Evolutionary conservation across 2,888 invertebrate genomes (phyloP), one percentile per base, ranked within the genome.

Genomic region (Phania funesta): DNA sequence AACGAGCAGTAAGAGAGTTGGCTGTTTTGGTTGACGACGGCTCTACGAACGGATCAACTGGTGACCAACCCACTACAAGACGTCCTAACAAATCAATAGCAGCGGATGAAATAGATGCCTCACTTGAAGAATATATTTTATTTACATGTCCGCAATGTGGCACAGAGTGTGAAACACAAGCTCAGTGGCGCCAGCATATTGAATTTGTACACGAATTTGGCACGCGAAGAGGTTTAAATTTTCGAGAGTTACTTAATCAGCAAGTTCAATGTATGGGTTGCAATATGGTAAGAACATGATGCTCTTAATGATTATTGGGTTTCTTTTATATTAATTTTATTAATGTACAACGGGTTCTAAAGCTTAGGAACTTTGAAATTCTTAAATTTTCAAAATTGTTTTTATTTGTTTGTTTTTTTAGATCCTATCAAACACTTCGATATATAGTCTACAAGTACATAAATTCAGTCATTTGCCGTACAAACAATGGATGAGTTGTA

Each of bases 131-230:
- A 52, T 88, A 88, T 46, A 86, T 89, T 56, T 85, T 89, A 29
- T 89, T 87, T 52, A 87, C 86, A 81, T 89, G 89, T 46, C 89
- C 89, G 0, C 87, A 89, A 35, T 89, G 89, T 58, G 86, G 86
- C 6, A 85, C 86, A 9, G 89, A 89, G n/a, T 88, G 88, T 64
- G 87, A 86, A 8, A 87, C 86, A 0, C 86, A 86, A 18, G 84
- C 85, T 2, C 88, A 89, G 56, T 89, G 89, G 89, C 87, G 85
- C 22, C 88, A 88, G 58, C 89, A 89, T 64, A 88, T 89, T 67
- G 88, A 89, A 54, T 87, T 86, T 48, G 88, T 88, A 3, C 89
- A 89, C 64, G 88, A 89, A 54, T 88, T 87, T 62, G 87, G 87
- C 7, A 86, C 88, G 3, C 82, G 87, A 3, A 85, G 84, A 4